Percentiles rank a stretch among this genome's conserved stretches.
Evolutionary conservation across 2,888 invertebrate genomes (phyloP).

Genomic region (Seira musarum): DNA sequence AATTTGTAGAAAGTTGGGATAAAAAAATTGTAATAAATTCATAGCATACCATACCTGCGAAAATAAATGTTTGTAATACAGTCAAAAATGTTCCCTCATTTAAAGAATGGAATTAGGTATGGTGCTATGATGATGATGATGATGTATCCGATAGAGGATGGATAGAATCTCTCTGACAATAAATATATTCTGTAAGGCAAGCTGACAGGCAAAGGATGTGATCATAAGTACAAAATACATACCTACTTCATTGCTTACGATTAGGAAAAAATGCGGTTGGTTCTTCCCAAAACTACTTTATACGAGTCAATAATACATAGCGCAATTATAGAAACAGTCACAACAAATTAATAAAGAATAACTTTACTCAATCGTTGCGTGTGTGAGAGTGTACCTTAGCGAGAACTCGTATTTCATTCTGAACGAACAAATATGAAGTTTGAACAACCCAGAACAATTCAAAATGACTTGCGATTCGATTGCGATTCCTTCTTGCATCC

Average conservation of each 20-base stretch:
- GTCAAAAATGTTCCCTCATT: too few species aligned
- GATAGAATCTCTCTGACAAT: not conserved
- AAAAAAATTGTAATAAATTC: conserved; percentile 42
- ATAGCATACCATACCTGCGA: too few species aligned
- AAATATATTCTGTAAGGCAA: too few species aligned
- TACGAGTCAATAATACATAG: too few species aligned
- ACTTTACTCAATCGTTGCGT: not conserved
- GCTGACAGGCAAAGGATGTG: too few species aligned
- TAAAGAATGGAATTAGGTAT: not conserved
- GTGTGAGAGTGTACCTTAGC: not conserved
- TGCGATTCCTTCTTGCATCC: not conserved
- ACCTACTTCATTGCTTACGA: not conserved
- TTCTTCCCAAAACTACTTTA: not conserved
- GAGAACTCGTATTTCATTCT: not conserved
- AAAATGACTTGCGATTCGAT: not conserved
- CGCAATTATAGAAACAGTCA: not conserved
- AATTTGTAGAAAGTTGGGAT: conserved; percentile 52
- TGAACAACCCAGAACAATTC: not conserved
- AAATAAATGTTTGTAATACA: too few species aligned
- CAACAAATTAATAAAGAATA: not conserved
- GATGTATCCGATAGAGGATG: too few species aligned
- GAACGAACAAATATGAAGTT: too few species aligned
- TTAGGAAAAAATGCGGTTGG: not conserved
- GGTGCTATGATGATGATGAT: too few species aligned
- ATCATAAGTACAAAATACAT: too few species aligned